These are phyloP conservation scores for Acanthacorydalis orientalis DNA, from an alignment of 2,888 invertebrate species.

Conservation along the genomic window DNA sequence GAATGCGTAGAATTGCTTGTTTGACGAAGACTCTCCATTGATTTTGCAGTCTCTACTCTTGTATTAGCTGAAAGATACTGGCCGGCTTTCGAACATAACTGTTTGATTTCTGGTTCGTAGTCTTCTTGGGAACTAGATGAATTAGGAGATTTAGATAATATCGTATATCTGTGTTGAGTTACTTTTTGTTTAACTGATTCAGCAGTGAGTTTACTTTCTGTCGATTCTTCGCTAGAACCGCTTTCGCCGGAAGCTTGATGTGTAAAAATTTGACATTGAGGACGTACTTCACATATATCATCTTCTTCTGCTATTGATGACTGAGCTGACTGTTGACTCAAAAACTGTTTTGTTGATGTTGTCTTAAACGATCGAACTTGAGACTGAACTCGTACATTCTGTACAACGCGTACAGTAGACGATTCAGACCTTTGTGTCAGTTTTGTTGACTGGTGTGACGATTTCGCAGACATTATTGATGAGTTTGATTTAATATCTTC, in stretches of 20 bases:
- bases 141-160: slow-evolving; percentile 22
- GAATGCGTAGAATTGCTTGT: slow-evolving; percentile 32
- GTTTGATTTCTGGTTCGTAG: slow-evolving; percentile 39
- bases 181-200: slow-evolving; percentile 13
- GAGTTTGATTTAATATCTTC: slow-evolving; percentile 1
- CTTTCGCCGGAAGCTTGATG: slow-evolving; percentile 39
- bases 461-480: background rate
- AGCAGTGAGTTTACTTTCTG: slow-evolving; percentile 23
- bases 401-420: slow-evolving; percentile 11
- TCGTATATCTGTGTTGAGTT: slow-evolving; percentile 19
- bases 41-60: slow-evolving; percentile 42
- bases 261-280: slow-evolving; percentile 28
- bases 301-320: slow-evolving; percentile 12
- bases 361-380: slow-evolving; percentile 9
- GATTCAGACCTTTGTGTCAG: slow-evolving; percentile 7
- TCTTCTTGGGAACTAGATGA: slow-evolving; percentile 58
- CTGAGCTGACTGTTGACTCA: slow-evolving; percentile 7
- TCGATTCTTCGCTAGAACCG: slow-evolving; percentile 34
- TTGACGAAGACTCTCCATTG: slow-evolving; percentile 54
- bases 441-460: slow-evolving; percentile 1
- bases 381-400: slow-evolving; percentile 11
- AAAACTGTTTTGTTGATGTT: slow-evolving; percentile 8
- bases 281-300: slow-evolving; percentile 14
- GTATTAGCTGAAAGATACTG: slow-evolving; percentile 32
- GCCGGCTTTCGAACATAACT: slow-evolving; percentile 22